phyloP scores from a whole-genome alignment of 2,113 vertebrate genomes.

The Spilogale gracilis region DNA sequence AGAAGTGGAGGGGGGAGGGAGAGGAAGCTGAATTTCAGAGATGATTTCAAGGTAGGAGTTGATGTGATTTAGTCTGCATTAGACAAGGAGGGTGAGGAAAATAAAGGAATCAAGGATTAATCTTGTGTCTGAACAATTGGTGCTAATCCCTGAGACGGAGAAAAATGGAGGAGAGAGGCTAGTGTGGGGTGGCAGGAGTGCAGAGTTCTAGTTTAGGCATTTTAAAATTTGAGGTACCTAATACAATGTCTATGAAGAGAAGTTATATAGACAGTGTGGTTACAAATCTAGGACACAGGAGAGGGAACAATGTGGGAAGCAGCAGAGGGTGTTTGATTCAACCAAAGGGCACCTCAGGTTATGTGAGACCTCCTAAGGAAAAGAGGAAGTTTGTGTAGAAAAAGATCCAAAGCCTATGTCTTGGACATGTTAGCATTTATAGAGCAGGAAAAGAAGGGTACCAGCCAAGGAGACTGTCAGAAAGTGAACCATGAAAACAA shows the following conservation, averaged over 20 bases:
- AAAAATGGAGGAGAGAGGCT: neutral
- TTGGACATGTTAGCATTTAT: neutral
- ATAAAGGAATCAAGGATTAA: neutral
- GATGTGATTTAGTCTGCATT: neutral
- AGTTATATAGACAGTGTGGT: neutral
- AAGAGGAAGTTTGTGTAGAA: neutral
- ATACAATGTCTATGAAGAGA: neutral
- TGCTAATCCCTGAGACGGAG: neutral
- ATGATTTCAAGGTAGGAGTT: neutral
- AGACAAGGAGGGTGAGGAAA: neutral
- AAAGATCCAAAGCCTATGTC: neutral
- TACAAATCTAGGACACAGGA: neutral
- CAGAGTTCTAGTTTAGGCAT: neutral
- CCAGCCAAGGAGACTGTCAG: neutral
- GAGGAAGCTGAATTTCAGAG: neutral
- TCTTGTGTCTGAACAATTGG: neutral
- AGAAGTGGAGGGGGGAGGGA: neutral
- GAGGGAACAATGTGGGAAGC: neutral
- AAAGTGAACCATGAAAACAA: neutral
- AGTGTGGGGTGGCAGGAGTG: neutral
- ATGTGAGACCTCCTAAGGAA: neutral
- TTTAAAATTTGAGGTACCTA: neutral
- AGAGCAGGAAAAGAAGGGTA: neutral
- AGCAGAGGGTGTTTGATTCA: neutral
- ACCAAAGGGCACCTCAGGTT: neutral